These are phyloP conservation scores for Hylia prasina DNA, from an alignment of 2,113 vertebrate species.

Conservation along the genomic window DNA sequence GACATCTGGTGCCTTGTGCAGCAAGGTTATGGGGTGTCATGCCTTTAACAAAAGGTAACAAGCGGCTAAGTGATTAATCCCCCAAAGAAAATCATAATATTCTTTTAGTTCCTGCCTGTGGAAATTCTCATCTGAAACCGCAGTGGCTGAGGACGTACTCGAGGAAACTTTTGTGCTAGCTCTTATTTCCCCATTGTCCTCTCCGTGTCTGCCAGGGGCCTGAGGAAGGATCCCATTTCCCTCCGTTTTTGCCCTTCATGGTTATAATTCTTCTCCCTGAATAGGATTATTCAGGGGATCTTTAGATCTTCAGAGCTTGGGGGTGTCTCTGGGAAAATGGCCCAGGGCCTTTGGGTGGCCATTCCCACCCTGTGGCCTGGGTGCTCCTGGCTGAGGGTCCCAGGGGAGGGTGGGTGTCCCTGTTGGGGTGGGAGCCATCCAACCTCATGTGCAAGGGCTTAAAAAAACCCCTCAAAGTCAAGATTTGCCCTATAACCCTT, in stretches of 20 bases:
- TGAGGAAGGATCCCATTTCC: constrained; percentile 42
- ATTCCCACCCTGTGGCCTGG: neutral
- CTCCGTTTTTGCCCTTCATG: constrained; percentile 30
- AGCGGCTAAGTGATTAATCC: constrained; percentile 16
- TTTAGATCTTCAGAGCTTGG: constrained; percentile 23
- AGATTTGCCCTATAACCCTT: neutral
- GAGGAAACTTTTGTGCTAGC: constrained; percentile 13
- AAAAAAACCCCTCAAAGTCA: neutral
- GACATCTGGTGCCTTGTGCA: neutral
- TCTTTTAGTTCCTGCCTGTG: constrained; percentile 26
- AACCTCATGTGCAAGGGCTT: neutral
- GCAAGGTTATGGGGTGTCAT: neutral
- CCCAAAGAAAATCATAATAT: constrained; percentile 34
- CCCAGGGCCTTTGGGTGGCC: neutral
- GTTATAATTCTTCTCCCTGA: constrained; percentile 28
- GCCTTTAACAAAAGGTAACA: constrained; percentile 42
- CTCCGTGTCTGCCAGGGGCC: neutral
- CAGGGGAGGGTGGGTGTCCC: accelerated
- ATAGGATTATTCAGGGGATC: constrained; percentile 42
- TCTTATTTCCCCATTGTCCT: constrained; percentile 34
- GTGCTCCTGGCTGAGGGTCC: neutral
- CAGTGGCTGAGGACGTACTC: neutral
- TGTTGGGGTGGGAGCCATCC: neutral
- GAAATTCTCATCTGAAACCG: constrained; percentile 10
- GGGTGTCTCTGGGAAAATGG: neutral